Evolutionary conservation across 2,888 invertebrate genomes (phyloP), one percentile per base, ranked within the genome.

Genomic region (Molorchus minor): DNA sequence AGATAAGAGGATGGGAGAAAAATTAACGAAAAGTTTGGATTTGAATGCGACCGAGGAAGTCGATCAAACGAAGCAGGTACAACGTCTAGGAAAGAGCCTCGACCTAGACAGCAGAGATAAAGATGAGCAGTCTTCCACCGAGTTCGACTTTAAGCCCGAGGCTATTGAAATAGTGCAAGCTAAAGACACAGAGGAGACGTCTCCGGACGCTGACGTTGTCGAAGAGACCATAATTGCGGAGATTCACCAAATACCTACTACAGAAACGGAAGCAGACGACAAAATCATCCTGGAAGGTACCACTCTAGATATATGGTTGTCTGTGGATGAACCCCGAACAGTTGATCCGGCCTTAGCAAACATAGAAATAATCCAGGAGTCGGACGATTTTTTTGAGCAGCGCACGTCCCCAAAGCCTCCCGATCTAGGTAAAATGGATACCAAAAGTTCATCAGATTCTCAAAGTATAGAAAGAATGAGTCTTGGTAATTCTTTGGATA

Each of bases 11-110:
- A 74, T 81, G 65, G 81, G 81, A 44, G 80, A 80, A 61, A 80
- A 80, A 64, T 67, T 81, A 29, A 80, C 88, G 0, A 89, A 89
- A 73, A 90, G 90, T 69, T 81, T 89, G 13, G 89, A 90, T 72
- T 83, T 87, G 68, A 87, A 87, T 72, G 84, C 88, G 16, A 73
- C 72, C 1, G 79, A 77, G 51, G 68, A 64, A 5, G 70, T 71
- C 20, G 71, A 70, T 10, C 70, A 63, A 33, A 71, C 58, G 33
- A 80, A 78, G 67, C 64, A 73, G 3, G 70, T 81, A 13, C 77
- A 77, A 52, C 70, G 81, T 16, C 68, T 81, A 57, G 81, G 81
- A 0, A 80, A 80, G 64, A 81, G 81, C 67, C 71, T 81, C 41
- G 81, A 81, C 70, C 70, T 81, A 30, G 81, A 81, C 58, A 74